A percentile compares a stretch with the other conserved stretches of the same genome.
These are phyloP conservation scores for Corythoichthys intestinalis DNA, from an alignment of 2,113 vertebrate species.

Conservation along the genomic window DNA sequence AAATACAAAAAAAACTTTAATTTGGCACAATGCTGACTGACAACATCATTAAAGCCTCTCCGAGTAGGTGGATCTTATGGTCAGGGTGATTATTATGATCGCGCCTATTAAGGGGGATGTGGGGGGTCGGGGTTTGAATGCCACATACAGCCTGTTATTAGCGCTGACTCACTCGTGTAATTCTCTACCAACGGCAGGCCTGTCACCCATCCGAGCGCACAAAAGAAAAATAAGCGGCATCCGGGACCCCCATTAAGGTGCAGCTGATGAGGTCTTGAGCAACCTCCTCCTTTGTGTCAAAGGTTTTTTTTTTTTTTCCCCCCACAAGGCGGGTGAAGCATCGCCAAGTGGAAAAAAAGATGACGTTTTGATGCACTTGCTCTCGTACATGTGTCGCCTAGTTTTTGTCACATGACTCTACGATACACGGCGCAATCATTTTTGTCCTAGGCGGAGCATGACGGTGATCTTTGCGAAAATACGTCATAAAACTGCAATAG, in stretches of 20 bases:
- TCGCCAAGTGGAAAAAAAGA: neutral
- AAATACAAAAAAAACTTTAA: too few relatives aligned
- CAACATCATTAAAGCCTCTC: too few relatives aligned
- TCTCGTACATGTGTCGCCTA: too few relatives aligned
- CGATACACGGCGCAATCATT: too few relatives aligned
- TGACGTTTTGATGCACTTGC: neutral
- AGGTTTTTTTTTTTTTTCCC: constrained; percentile 5
- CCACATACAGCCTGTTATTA: constrained; percentile 55
- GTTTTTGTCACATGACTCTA: too few relatives aligned
- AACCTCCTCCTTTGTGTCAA: constrained; percentile 24
- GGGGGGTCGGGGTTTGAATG: constrained; percentile 22
- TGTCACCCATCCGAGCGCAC: constrained; percentile 22
- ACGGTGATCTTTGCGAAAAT: neutral
- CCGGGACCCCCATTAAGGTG: constrained; percentile 17
- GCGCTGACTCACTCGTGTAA: constrained; percentile 38
- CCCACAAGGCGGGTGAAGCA: neutral
- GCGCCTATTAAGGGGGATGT: constrained; percentile 53
- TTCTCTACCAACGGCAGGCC: constrained; percentile 48
- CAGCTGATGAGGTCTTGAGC: constrained; percentile 48
- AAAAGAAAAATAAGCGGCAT: constrained; percentile 6
- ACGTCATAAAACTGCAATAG: neutral
- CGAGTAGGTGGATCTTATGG: constrained; percentile 3
- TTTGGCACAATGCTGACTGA: neutral
- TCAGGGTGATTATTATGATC: constrained; percentile 62
- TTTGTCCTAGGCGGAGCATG: neutral